These are phyloP conservation scores for Heliconius himera DNA, from an alignment of 1,140 invertebrate species.

Conservation along the genomic window DNA sequence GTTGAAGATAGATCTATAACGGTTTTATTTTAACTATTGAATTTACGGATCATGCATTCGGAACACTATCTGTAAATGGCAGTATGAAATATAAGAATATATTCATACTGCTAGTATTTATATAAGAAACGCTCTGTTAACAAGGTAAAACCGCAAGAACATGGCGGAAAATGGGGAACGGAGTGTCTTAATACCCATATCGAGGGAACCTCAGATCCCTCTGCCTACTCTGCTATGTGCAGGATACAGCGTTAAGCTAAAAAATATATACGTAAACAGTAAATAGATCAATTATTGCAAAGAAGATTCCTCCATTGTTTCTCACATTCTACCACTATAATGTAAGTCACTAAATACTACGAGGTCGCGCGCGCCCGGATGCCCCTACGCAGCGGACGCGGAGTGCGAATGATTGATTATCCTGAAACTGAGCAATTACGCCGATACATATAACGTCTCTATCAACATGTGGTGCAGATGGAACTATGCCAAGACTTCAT, in stretches of 20 bases:
- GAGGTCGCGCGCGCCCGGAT: background rate
- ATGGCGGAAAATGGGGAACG: too few species aligned
- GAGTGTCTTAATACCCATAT: too few species aligned
- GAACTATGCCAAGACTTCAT: slow-evolving; percentile 1
- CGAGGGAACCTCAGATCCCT: too few species aligned
- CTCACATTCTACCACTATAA: background rate
- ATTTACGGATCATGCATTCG: too few species aligned
- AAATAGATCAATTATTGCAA: background rate
- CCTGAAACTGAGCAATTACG: slow-evolving; percentile 4
- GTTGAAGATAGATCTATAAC: background rate
- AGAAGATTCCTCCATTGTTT: background rate
- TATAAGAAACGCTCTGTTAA: too few species aligned
- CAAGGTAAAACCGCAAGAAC: too few species aligned
- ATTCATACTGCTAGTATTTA: too few species aligned
- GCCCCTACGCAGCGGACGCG: background rate
- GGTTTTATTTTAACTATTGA: too few species aligned
- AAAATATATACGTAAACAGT: slow-evolving; percentile 1
- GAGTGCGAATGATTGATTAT: slow-evolving; percentile 19
- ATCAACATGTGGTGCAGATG: slow-evolving; percentile 17
- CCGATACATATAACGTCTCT: slow-evolving; percentile 20
- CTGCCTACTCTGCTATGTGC: too few species aligned
- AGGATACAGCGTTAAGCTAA: too few species aligned
- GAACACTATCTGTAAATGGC: too few species aligned
- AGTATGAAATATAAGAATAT: too few species aligned
- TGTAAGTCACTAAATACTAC: background rate